phyloP scores from a whole-genome alignment of 1,140 invertebrate species.

The Bathynomus jamesi region DNA sequence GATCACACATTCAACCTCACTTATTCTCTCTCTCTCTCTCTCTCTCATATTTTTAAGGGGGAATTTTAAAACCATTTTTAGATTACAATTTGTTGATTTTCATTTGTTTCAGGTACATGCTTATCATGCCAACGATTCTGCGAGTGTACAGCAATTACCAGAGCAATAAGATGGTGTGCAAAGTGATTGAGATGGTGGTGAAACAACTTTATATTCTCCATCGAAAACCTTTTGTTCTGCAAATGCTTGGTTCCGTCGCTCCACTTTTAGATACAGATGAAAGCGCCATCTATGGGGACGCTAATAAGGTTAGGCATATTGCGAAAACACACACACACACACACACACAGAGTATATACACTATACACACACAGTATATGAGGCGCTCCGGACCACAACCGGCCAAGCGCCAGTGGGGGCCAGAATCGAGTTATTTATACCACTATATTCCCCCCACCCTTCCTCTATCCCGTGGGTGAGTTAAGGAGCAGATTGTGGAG shows the following conservation, averaged over 20 bases:
- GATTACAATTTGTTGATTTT: background rate
- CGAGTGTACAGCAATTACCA: conserved; percentile 97
- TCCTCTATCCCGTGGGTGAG: no score
- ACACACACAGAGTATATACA: background rate
- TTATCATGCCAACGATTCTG: conserved; percentile 94
- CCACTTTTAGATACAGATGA: conserved; percentile 91
- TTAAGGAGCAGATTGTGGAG: no score
- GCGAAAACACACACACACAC: no score
- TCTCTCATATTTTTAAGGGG: no score
- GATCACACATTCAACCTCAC: no score
- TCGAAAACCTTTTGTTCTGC: conserved; percentile 93
- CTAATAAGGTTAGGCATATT: conserved; percentile 64
- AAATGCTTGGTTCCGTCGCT: conserved; percentile 98
- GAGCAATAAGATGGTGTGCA: conserved; percentile 87
- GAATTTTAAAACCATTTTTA: background rate
- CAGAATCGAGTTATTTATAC: background rate
- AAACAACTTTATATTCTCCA: conserved; percentile 98
- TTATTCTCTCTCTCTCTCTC: no score
- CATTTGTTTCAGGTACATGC: conserved; percentile 62
- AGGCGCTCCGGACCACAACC: background rate
- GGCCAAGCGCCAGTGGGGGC: background rate
- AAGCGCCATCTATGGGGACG: conserved; percentile 72
- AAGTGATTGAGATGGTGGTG: conserved; percentile 93
- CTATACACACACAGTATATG: background rate
- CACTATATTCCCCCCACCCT: background rate